phyloP scores from a whole-genome alignment of 2,113 vertebrate genomes.

The Prionailurus viverrinus region DNA sequence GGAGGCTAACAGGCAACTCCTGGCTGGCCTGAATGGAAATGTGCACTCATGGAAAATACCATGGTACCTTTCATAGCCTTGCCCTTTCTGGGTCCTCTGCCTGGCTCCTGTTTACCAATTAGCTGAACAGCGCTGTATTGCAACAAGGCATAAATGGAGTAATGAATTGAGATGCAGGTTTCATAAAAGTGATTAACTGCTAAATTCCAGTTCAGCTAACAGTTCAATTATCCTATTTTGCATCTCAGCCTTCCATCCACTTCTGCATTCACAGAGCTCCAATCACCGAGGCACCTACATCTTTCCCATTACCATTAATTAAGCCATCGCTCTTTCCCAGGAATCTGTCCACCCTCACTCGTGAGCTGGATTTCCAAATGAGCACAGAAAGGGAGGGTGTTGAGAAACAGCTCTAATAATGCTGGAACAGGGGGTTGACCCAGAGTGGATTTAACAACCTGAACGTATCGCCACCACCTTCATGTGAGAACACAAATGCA shows the following conservation, averaged over 20 bases:
- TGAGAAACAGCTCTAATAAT: background rate
- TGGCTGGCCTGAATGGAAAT: background rate
- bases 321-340: slow-evolving; percentile 69
- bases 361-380: slow-evolving; percentile 50
- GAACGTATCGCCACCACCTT: background rate
- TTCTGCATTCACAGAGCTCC: slow-evolving; percentile 63
- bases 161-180: slow-evolving; percentile 79
- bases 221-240: slow-evolving; percentile 81
- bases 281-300: slow-evolving; percentile 56
- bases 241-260: slow-evolving; percentile 73
- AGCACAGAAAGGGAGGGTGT: background rate
- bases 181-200: slow-evolving; percentile 81
- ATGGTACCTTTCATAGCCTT: background rate
- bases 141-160: slow-evolving; percentile 67
- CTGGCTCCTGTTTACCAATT: slow-evolving; percentile 70
- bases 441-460: background rate
- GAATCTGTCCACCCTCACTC: slow-evolving; percentile 64
- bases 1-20: background rate
- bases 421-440: background rate
- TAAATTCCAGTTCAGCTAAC: slow-evolving; percentile 80
- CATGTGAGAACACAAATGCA: background rate
- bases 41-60: background rate
- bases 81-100: slow-evolving; percentile 38
- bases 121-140: slow-evolving; percentile 56
- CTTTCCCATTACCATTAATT: slow-evolving; percentile 72